Conservation (phyloP, 2,888 invertebrate species). For the Xestia xanthographa region DNA sequence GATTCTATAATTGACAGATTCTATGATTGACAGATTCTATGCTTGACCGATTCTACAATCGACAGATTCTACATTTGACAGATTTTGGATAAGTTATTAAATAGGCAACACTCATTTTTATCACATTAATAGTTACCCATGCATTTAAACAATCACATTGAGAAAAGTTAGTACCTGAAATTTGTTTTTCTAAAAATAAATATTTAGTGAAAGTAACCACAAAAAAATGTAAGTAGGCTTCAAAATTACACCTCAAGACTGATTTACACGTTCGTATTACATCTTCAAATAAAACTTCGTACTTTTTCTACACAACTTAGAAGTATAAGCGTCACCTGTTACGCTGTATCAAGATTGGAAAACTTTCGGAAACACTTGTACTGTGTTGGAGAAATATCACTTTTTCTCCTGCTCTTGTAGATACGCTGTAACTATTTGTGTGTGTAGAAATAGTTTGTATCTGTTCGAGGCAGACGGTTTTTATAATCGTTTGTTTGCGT, state of each 20-base stretch:
- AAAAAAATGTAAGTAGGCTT: neutral
- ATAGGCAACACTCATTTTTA: too few species aligned
- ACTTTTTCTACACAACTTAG: constrained; percentile 44
- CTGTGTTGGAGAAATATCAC: constrained; percentile 42
- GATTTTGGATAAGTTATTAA: too few species aligned
- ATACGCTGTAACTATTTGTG: neutral
- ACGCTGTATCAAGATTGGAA: constrained; percentile 61
- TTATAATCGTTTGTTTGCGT: neutral
- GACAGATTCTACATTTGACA: too few species aligned
- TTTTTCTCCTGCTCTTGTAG: constrained; percentile 13
- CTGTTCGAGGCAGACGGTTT: neutral
- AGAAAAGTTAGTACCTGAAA: neutral
- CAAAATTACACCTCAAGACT: neutral
- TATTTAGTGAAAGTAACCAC: neutral
- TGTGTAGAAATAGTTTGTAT: constrained; percentile 4
- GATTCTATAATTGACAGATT: too few species aligned
- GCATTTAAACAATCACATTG: too few species aligned
- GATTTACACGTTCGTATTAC: constrained; percentile 20
- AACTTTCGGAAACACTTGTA: constrained; percentile 57
- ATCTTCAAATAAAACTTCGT: constrained; percentile 6
- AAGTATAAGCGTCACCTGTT: constrained; percentile 54
- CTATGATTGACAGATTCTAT: too few species aligned
- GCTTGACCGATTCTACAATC: too few species aligned
- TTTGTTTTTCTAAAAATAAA: too few species aligned
- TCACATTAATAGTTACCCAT: too few species aligned